These are phyloP conservation scores for Copidosoma aretas DNA, from an alignment of 2,888 invertebrate species.

Conservation along the genomic window DNA sequence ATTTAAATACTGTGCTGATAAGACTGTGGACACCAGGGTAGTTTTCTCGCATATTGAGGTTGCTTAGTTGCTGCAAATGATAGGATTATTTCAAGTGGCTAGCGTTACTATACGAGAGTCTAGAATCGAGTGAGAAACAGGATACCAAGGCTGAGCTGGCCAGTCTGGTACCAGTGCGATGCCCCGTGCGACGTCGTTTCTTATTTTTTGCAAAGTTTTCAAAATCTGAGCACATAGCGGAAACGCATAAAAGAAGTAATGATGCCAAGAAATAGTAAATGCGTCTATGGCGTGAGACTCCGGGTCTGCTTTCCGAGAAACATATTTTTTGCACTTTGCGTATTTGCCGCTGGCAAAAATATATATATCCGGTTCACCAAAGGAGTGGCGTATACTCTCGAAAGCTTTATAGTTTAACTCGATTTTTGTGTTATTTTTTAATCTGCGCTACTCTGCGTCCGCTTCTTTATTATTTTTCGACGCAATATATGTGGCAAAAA, in stretches of 20 bases:
- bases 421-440: slow-evolving; percentile 39
- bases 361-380: slow-evolving; percentile 32
- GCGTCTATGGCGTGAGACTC: slow-evolving; percentile 29
- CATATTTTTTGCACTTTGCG: slow-evolving; percentile 31
- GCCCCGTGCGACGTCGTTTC: neutral
- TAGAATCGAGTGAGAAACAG: slow-evolving; percentile 4
- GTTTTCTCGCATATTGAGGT: slow-evolving; percentile 10
- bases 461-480: slow-evolving; percentile 43
- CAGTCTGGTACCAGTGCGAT: slow-evolving; percentile 16
- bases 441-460: slow-evolving; percentile 44
- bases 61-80: slow-evolving; percentile 1
- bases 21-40: slow-evolving; percentile 27
- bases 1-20: slow-evolving; percentile 16
- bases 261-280: slow-evolving; percentile 33
- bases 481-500: slow-evolving; percentile 42
- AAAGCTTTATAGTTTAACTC: slow-evolving; percentile 30
- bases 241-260: slow-evolving; percentile 31
- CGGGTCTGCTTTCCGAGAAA: slow-evolving; percentile 27
- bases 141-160: slow-evolving; percentile 21
- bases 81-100: slow-evolving; percentile 8
- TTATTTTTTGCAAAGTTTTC: slow-evolving; percentile 28
- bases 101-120: neutral
- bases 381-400: neutral
- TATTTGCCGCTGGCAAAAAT: slow-evolving; percentile 38
- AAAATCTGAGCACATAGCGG: slow-evolving; percentile 26